Conservation (phyloP, 2,888 invertebrate genomes). For the Apamea sordens region DNA sequence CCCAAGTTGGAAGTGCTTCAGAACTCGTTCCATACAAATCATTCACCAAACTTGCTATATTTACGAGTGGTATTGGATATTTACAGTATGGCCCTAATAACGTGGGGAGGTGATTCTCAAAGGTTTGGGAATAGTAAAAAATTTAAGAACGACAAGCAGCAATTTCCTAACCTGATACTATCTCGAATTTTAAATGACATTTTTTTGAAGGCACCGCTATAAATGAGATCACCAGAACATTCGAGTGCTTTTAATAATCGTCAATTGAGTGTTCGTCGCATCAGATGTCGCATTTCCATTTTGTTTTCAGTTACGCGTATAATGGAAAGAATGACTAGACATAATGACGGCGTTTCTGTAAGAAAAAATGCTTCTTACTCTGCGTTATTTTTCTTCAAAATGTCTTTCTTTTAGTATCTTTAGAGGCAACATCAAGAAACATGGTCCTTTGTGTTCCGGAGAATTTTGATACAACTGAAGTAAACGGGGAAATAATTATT, state of each 20-base stretch:
- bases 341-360: constrained; percentile 61
- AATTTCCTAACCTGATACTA: constrained; percentile 43
- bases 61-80: constrained; percentile 42
- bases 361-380: constrained; percentile 56
- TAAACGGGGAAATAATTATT: constrained; percentile 18
- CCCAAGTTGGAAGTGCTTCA: constrained; percentile 55
- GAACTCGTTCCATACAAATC: constrained; percentile 66
- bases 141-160: constrained; percentile 32
- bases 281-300: constrained; percentile 72
- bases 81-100: constrained; percentile 17
- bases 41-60: constrained; percentile 44
- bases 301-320: constrained; percentile 75
- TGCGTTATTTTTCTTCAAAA: constrained; percentile 48
- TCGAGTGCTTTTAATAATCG: constrained; percentile 66
- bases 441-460: constrained; percentile 22
- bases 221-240: constrained; percentile 54
- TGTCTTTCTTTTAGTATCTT: constrained; percentile 34
- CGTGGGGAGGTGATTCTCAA: constrained; percentile 7
- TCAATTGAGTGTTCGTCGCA: constrained; percentile 60
- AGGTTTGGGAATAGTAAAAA: constrained; percentile 40
- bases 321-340: constrained; percentile 77
- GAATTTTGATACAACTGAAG: constrained; percentile 21
- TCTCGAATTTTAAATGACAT: constrained; percentile 54
- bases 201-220: constrained; percentile 48
- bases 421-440: constrained; percentile 27